These are phyloP conservation scores for Bubo scandiacus DNA, from an alignment of 2,113 vertebrate genomes.

Conservation along the genomic window DNA sequence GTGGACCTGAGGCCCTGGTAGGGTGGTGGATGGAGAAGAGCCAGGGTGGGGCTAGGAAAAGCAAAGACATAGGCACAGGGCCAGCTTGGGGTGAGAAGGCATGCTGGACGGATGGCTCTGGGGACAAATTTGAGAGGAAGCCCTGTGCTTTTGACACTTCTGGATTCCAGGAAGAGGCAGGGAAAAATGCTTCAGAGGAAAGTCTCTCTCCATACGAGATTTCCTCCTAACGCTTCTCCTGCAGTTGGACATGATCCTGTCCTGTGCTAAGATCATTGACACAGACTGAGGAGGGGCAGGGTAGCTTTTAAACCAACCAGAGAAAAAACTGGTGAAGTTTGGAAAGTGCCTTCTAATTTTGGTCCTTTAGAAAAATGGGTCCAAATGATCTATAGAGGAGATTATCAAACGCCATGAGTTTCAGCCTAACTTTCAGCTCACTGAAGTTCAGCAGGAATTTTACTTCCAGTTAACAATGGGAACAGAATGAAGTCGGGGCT, in stretches of 20 bases:
- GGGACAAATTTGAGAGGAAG: background rate
- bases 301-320: background rate
- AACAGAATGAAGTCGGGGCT: background rate
- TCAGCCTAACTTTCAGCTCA: background rate
- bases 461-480: background rate
- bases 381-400: background rate
- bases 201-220: background rate
- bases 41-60: background rate
- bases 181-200: background rate
- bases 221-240: background rate
- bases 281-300: background rate
- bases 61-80: background rate
- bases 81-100: background rate
- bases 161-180: background rate
- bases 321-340: background rate
- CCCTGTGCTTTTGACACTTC: background rate
- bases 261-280: background rate
- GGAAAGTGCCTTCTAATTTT: background rate
- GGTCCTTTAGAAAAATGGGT: background rate
- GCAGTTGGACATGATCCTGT: background rate
- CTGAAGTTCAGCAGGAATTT: background rate
- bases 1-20: accelerated
- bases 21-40: accelerated
- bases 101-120: background rate
- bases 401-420: background rate